Evolutionary conservation across 1,140 invertebrate genomes (phyloP).

Genomic region (Eumaeus atala): DNA sequence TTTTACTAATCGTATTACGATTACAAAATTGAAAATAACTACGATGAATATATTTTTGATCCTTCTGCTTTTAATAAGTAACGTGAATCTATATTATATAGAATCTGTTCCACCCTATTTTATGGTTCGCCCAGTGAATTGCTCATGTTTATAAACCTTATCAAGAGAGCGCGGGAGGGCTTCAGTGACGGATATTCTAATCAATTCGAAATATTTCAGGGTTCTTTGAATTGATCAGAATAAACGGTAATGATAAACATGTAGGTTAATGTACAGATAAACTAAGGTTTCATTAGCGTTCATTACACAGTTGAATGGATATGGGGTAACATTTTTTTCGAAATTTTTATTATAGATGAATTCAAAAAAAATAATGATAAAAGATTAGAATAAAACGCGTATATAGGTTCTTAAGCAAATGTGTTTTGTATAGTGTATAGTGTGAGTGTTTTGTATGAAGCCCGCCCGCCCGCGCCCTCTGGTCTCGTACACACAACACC

Average conservation of each 20-base stretch:
- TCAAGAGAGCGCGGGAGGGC: conserved; percentile 53
- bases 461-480: conserved; percentile 53
- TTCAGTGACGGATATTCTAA: conserved; percentile 26
- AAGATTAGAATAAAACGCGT: background rate
- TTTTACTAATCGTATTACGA: no score
- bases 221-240: conserved; percentile 9
- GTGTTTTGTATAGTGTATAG: conserved; percentile 16
- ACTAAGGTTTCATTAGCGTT: background rate
- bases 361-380: background rate
- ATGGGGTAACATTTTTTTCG: background rate
- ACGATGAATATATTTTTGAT: no score
- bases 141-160: background rate
- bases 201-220: conserved; percentile 12
- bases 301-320: no score
- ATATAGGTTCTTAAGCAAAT: conserved; percentile 13
- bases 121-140: background rate
- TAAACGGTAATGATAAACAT: conserved; percentile 15
- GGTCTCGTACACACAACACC: no score
- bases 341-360: background rate
- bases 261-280: conserved; percentile 6
- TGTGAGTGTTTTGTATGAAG: conserved; percentile 30
- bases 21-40: no score
- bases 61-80: no score
- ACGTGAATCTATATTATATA: no score
- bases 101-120: no score